Base-by-base conservation (phyloP, 2,888 invertebrate genomes). In the Cantharis lateralis region DNA sequence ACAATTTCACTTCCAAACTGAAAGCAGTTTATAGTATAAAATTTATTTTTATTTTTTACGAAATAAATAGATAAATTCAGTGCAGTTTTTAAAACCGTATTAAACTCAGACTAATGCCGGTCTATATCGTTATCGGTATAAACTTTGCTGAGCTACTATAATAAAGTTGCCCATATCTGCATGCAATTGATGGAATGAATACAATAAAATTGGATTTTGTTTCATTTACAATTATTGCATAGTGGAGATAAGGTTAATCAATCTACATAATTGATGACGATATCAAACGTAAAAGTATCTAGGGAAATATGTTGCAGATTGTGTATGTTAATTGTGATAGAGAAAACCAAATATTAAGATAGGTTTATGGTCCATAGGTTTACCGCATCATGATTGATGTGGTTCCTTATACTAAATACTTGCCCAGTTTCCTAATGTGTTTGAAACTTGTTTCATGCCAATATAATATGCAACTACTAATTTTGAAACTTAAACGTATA, bases 131-230 rank as follows among this genome's bases (percentile, higher is more conserved):
- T 71, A 75, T 75, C 71, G 62, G 68, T 61, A 15, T 28, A 64
- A 32, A 64, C 75, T 64, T 75, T 75, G 26, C 28, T 32, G 32
- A 71, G 24, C 32, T 61, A 32, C 71, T 71, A n/a, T n/a, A 66
- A 75, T 75, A 71, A 75, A 75, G 75, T 71, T 75, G 24, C 62
- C 75, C 75, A 68, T 75, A 75, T 75, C 71, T 66, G 71, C 68
- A 62, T 75, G 66, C 71, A 75, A 71, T 75, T 71, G 75, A 75
- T 71, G 61, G 48, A 62, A 71, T 15, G 28, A 71, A 62, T 61
- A 62, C 62, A 75, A 75, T 64, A 64, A 71, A 75, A 75, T 75
- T 66, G 71, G 61, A 75, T 74, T 70, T 71, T 48, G 66, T 63
- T 69, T 28, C 18, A 24, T 66, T 16, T 24, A 13, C 20, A 24